Conservation (phyloP, 2,888 invertebrate species). For the Gortyna flavago region DNA sequence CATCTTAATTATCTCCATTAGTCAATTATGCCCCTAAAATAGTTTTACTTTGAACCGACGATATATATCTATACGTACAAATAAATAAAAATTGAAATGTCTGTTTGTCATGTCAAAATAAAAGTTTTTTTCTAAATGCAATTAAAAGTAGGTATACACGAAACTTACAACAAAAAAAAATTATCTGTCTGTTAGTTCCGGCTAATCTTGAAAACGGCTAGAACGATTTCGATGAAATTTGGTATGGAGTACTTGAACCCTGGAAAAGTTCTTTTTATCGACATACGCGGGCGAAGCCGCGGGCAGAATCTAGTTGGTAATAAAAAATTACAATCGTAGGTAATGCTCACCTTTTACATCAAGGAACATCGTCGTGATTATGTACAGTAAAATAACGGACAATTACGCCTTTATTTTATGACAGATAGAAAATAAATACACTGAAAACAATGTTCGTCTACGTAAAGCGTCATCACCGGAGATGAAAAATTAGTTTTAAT, state of each 20-base stretch:
- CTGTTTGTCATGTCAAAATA: too few species aligned
- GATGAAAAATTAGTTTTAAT: conserved; percentile 52
- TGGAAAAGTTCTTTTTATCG: not conserved
- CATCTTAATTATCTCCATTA: too few species aligned
- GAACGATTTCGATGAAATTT: not conserved
- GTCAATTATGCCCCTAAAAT: too few species aligned
- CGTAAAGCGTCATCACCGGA: conserved; percentile 33
- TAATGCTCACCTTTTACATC: not conserved
- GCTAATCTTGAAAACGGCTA: not conserved
- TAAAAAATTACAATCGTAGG: not conserved
- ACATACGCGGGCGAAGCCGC: not conserved
- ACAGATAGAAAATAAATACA: not conserved
- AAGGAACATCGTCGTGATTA: not conserved
- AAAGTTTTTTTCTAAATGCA: not conserved
- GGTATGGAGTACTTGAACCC: not conserved
- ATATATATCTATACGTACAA: not conserved
- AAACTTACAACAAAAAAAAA: not conserved
- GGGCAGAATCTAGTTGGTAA: too few species aligned
- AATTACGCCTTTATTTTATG: too few species aligned
- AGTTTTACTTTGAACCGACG: too few species aligned
- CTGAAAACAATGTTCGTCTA: not conserved
- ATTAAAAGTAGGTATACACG: not conserved
- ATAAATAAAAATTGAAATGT: not conserved
- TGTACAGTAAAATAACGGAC: not conserved
- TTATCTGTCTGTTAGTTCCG: not conserved